Conservation (phyloP, 2,113 vertebrate genomes). For the Azemiops feae region DNA sequence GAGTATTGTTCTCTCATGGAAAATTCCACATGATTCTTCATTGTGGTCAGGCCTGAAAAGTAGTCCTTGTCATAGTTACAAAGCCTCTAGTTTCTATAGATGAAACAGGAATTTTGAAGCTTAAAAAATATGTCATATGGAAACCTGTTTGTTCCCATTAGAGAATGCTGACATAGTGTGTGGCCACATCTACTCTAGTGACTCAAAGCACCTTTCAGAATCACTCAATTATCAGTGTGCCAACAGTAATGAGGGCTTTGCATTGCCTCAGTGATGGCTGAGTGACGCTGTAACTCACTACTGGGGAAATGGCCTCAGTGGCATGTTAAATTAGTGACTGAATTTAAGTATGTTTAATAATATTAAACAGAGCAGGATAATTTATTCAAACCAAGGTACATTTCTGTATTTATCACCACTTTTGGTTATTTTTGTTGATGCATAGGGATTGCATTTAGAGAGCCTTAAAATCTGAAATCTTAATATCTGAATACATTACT, state of each 20-base stretch:
- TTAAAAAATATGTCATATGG: background rate
- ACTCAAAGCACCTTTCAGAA: background rate
- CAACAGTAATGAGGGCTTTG: background rate
- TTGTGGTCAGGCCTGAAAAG: background rate
- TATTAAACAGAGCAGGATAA: slow-evolving; percentile 7
- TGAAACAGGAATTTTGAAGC: background rate
- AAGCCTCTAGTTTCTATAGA: background rate
- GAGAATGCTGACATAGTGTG: background rate
- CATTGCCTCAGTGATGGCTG: background rate
- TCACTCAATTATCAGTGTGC: background rate
- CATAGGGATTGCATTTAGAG: background rate
- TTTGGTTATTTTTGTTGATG: slow-evolving; percentile 26
- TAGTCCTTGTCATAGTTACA: background rate
- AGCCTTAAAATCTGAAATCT: slow-evolving; percentile 1
- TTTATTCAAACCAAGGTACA: slow-evolving; percentile 20
- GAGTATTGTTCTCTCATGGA: background rate
- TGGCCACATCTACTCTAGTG: background rate
- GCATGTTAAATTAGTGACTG: background rate
- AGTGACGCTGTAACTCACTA: background rate
- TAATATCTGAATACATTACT: background rate
- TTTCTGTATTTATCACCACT: slow-evolving; percentile 15
- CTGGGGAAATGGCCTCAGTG: background rate
- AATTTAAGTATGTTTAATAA: background rate
- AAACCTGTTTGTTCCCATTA: background rate
- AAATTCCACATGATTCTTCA: background rate